Evolutionary conservation across 2,797 vertebrate genomes (phyloP).

Genomic region (Cossypha caffra): DNA sequence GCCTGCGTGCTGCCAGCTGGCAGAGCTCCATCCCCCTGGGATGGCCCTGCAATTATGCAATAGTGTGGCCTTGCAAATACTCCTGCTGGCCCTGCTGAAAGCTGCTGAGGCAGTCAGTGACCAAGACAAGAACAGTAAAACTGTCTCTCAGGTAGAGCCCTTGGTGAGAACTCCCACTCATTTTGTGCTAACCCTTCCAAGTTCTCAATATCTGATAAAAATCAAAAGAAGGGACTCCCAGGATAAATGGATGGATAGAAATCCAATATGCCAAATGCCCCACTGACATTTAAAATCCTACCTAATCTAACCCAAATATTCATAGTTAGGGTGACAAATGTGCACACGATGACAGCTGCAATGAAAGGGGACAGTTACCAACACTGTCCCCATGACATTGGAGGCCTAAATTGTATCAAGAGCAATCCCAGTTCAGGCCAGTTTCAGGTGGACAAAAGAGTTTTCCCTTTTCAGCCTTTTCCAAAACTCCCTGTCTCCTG

Average conservation of each 20-base stretch:
- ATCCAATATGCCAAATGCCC: not conserved
- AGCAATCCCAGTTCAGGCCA: not conserved
- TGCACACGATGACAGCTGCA: not conserved
- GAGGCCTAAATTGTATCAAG: not conserved
- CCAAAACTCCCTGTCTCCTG: not conserved
- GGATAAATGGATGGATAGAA: not conserved
- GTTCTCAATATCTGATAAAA: not conserved
- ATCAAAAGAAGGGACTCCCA: not conserved
- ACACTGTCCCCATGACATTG: accelerated
- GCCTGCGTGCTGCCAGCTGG: slow-evolving; percentile 4
- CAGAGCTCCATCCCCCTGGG: not conserved
- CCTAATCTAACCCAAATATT: not conserved
- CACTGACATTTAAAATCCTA: not conserved
- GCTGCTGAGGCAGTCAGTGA: not conserved
- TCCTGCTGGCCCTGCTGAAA: not conserved
- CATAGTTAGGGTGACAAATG: not conserved
- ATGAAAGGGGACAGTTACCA: not conserved
- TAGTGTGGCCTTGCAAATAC: not conserved
- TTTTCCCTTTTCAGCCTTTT: not conserved
- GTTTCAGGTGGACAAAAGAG: not conserved
- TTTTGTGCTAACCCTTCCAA: not conserved
- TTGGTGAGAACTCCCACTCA: not conserved
- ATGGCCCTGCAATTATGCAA: not conserved
- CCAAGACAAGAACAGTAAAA: not conserved
- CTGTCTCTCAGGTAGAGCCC: not conserved